phyloP scores from a whole-genome alignment of 2,113 vertebrate genomes.

The Ariopsis seemanni region DNA sequence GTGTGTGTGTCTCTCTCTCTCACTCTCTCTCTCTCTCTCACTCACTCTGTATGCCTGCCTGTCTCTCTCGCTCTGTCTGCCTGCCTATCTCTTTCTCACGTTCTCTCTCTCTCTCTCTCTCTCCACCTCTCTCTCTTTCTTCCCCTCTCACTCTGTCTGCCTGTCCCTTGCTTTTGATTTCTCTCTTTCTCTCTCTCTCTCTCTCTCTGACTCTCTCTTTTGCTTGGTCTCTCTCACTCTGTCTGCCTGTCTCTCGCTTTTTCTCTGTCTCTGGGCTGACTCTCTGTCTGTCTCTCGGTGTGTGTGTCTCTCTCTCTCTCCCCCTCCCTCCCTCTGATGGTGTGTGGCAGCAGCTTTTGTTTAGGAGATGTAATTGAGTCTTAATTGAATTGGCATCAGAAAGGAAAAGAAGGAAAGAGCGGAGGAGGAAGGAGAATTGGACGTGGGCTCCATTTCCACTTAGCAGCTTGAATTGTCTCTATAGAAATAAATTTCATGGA shows the following conservation, averaged over 20 bases:
- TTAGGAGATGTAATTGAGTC: conserved; percentile 78
- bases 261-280: not conserved
- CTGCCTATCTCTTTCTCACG: not conserved
- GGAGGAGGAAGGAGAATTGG: conserved; percentile 57
- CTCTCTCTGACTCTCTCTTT: not conserved
- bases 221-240: not conserved
- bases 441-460: conserved; percentile 61
- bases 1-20: not conserved
- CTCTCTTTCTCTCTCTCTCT: not conserved
- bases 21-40: not conserved
- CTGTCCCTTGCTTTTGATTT: not conserved
- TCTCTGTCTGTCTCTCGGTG: not conserved
- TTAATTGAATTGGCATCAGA: conserved; percentile 85
- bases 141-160: not conserved
- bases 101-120: not conserved
- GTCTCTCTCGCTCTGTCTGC: not conserved
- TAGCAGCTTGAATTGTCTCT: conserved; percentile 52
- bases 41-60: too few relatives aligned
- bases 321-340: not conserved
- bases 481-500: conserved; percentile 55
- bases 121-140: not conserved
- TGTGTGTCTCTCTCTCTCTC: not conserved
- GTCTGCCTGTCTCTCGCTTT: not conserved
- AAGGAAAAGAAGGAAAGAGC: conserved; percentile 54
- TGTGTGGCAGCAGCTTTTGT: conserved; percentile 61